Evolutionary conservation across 2,113 vertebrate species (phyloP).

Genomic region (Galemys pyrenaicus): DNA sequence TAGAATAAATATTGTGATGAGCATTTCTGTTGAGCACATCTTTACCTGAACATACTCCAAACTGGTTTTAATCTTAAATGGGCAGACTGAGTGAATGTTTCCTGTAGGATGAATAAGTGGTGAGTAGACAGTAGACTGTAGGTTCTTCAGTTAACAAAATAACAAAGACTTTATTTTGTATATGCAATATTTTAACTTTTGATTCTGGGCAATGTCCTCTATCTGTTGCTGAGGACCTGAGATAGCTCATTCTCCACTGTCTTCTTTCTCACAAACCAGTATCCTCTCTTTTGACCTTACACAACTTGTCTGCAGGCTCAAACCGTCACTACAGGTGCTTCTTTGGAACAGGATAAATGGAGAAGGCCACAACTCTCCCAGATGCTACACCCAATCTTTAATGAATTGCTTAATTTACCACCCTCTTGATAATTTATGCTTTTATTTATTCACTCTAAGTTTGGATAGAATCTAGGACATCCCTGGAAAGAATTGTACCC

Average conservation of each 20-base stretch:
- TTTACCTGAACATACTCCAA: not conserved
- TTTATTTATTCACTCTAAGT: constrained; percentile 19
- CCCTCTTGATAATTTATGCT: not conserved
- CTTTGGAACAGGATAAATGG: not conserved
- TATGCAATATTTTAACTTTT: not conserved
- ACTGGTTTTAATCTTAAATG: not conserved
- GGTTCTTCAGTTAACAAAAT: not conserved
- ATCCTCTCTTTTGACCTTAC: not conserved
- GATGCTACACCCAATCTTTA: not conserved
- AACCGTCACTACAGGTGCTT: not conserved
- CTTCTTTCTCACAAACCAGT: not conserved
- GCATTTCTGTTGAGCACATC: not conserved
- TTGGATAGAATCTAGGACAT: constrained; percentile 28
- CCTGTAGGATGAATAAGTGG: not conserved
- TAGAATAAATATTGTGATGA: not conserved
- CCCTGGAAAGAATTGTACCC: constrained; percentile 31
- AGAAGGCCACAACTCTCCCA: not conserved
- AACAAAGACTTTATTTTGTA: not conserved
- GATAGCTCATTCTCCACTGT: not conserved
- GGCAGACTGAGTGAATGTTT: not conserved
- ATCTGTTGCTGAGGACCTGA: not conserved
- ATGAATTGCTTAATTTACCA: constrained; percentile 2
- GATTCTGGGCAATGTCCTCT: not conserved
- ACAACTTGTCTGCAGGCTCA: not conserved
- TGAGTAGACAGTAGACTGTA: not conserved